phyloP scores from a whole-genome alignment of 2,113 vertebrate species.

The Cephalopholis sonnerati region DNA sequence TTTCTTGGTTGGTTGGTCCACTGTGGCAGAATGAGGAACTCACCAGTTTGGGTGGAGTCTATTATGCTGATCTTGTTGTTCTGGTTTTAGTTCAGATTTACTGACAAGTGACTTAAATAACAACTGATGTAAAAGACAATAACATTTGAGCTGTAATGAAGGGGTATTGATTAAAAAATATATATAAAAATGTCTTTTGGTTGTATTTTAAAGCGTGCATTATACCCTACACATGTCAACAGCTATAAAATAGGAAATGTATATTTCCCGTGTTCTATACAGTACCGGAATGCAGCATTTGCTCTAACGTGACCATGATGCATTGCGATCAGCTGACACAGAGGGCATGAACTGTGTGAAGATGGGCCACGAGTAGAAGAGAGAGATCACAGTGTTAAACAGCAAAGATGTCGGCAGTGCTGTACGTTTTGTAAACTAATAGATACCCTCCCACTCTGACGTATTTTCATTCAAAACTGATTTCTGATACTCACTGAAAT shows the following conservation, averaged over 20 bases:
- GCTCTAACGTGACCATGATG: slow-evolving; percentile 42
- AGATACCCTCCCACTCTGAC: too few species aligned
- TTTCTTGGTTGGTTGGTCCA: too few species aligned
- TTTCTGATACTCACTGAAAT: background rate
- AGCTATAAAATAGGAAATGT: background rate
- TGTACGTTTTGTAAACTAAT: background rate
- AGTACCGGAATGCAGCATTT: slow-evolving; percentile 5
- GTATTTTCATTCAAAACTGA: background rate
- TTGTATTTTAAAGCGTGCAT: background rate
- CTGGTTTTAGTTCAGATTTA: too few species aligned
- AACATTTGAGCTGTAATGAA: background rate
- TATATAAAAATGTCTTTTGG: background rate
- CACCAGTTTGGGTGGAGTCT: too few species aligned
- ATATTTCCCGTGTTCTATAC: slow-evolving; percentile 2
- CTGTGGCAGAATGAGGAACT: too few species aligned
- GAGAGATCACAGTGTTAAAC: background rate
- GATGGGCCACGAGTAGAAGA: background rate
- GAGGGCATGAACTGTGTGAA: background rate
- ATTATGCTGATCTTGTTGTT: too few species aligned
- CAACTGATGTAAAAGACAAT: too few species aligned
- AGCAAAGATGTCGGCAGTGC: background rate
- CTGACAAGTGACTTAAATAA: too few species aligned
- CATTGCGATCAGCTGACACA: slow-evolving; percentile 44
- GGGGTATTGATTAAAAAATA: background rate
- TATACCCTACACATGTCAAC: background rate